Evolutionary conservation across 1,140 invertebrate genomes (phyloP).

Genomic region (Macrosteles quadrilineatus): DNA sequence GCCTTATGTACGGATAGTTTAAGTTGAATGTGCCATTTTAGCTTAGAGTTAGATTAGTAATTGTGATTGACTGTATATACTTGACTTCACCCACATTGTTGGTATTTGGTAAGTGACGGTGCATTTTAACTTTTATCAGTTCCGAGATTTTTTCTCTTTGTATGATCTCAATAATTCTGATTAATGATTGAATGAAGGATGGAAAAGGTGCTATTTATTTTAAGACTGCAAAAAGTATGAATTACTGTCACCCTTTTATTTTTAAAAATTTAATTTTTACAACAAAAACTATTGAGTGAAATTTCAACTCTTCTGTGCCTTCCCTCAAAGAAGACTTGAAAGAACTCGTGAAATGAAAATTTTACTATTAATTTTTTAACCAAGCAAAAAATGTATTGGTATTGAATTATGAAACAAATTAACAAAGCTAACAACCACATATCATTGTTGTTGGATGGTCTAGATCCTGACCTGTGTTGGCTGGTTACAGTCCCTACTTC

Average conservation of each 20-base stretch:
- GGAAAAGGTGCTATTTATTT: neutral
- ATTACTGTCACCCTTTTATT: neutral
- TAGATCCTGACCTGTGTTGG: too few relatives aligned
- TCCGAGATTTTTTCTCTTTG: neutral
- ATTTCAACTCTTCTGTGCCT: too few relatives aligned
- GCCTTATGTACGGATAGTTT: neutral
- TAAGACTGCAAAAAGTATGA: neutral
- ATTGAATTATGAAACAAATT: too few relatives aligned
- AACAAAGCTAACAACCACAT: too few relatives aligned
- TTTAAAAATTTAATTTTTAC: too few relatives aligned
- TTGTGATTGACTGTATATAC: slow-evolving; percentile 9
- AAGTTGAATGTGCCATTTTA: slow-evolving; percentile 1
- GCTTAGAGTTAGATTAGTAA: neutral
- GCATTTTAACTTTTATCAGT: neutral
- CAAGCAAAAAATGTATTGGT: too few relatives aligned
- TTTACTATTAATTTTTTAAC: too few relatives aligned
- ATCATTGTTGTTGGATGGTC: too few relatives aligned
- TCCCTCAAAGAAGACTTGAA: too few relatives aligned
- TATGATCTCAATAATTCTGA: neutral
- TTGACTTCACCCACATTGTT: neutral
- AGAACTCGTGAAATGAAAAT: too few relatives aligned
- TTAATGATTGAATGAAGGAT: neutral
- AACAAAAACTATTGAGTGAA: too few relatives aligned
- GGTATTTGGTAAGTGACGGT: neutral
- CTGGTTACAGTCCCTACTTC: too few relatives aligned